Base-by-base conservation (phyloP, 2,113 vertebrate genomes). In the Saguinus imperator region DNA sequence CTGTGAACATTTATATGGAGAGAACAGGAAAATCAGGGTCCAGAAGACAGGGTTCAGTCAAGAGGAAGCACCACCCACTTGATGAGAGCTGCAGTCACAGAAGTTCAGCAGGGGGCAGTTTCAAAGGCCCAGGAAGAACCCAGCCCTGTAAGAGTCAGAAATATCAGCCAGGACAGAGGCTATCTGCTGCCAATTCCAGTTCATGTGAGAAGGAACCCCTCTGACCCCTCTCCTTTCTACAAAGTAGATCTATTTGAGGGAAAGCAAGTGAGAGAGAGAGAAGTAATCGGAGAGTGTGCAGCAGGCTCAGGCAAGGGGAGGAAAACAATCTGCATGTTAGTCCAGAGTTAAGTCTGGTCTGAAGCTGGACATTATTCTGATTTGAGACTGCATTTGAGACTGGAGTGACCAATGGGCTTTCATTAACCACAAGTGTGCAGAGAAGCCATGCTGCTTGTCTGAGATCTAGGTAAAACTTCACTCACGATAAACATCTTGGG, bases 241-340 rank as follows among this genome's bases (percentile, higher is more conserved):
- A 8, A 64, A 90, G 29, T 48, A 32, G 29, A 27, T 18, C 13
- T 14, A 58, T 45, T 21, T 21, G 23, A 5, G 29, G 48, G 25
- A 52, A 43, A 8, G 9, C 1, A 21, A 20, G 37, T 8, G 64
- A 61, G 58, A 27, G 35, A 40, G 70, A 40, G 20, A n/a, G 27
- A 35, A 50, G 14, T 17, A 32, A 7, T 18, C 12, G 17, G 17
- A 40, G 32, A 37, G 21, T 0, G 1, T 2, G 8, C 3, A 10
- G 72, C 16, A 6, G 18, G 18, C 35, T 3, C 21, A 52, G 68
- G 76, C 3, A 3, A 5, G 11, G 10, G 8, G 27, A 6, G 27
- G 7, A 7, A n/a, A 12, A n/a, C 50, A 18, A 21, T 37, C 9
- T 61, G 92, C 32, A 23, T 18, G 37, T 25, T 7, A 3, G 20